Evolutionary conservation across 1,140 invertebrate species (phyloP), one percentile per base, ranked within the genome.

Genomic region (Neoseiulus cucumeris): DNA sequence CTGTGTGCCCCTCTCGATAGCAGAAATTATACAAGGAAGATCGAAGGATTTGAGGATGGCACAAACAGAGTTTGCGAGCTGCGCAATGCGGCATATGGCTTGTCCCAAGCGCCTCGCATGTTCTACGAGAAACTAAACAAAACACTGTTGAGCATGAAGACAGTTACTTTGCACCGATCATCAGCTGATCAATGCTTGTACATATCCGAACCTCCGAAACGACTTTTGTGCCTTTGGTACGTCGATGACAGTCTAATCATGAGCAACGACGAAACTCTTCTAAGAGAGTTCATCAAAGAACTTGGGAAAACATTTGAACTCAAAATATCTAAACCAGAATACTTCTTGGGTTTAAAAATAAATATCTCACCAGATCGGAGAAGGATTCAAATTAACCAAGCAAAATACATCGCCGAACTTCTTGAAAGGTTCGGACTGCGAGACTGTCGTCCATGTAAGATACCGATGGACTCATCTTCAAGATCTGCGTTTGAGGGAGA

Each of bases 21-120:
- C 68, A 72, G 76, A 14, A 73, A 79, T 2, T 78, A 75, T 47
- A 72, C 76, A 69, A 67, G 70, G 64, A 68, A 71, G 66, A 75
- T 75, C 39, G 42, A 69, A 65, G 73, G 66, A 25, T 70, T 68
- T 55, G 42, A 44, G 12, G 42, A 44, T 44, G 64, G 66, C 7
- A 5, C 14, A 7, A 42, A 64, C 6, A 41, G 45, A 39, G 67
- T 66, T 33, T 64, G 45, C 2, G 68, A 71, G 45, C 44, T 71
- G 1, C 67, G 71, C 25, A 72, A 72, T 64, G 71, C 68, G 22
- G 30, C 71, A 25, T 68, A 71, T 66, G 68, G 70, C 7, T 64
- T 71, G 30, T 70, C 71, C 64, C 68, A 72, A 64, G 44, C 47
- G 44, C 65, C 68, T 25, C 67, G 68, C 44, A 66, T 12, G 12